Percentiles rank a stretch among this genome's conserved stretches.
Conservation (phyloP, 2,797 vertebrate genomes). For the Sarcoramphus papa region DNA sequence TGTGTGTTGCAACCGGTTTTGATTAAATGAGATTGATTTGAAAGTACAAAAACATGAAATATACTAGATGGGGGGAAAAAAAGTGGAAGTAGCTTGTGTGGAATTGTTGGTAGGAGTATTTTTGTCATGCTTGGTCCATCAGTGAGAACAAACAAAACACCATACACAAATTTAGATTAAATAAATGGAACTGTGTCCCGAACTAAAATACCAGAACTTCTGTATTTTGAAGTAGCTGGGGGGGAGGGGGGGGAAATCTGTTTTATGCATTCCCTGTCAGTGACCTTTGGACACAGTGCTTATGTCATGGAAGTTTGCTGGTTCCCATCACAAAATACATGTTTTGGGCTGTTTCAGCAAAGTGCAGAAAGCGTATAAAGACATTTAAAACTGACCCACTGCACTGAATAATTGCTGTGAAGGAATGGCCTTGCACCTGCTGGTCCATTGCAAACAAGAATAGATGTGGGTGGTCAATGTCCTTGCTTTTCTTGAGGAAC, state of each 20-base stretch:
- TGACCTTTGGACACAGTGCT: not conserved
- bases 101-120: not conserved
- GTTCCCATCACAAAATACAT: not conserved
- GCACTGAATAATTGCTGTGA: not conserved
- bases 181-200: not conserved
- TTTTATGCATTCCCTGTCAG: not conserved
- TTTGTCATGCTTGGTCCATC: not conserved
- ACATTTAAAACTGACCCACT: not conserved
- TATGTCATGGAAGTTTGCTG: not conserved
- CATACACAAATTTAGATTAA: not conserved
- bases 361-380: not conserved
- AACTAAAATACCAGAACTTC: not conserved
- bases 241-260: not conserved
- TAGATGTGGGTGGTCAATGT: not conserved
- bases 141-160: not conserved
- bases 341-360: not conserved
- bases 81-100: not conserved
- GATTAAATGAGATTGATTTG: not conserved
- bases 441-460: not conserved
- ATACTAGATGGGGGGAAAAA: rapidly evolving
- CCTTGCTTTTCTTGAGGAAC: not conserved
- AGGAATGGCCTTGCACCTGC: not conserved
- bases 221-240: not conserved
- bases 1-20: not conserved
- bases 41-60: not conserved